Evolutionary conservation across 2,888 invertebrate genomes (phyloP).

Genomic region (Myopa tessellatipennis): DNA sequence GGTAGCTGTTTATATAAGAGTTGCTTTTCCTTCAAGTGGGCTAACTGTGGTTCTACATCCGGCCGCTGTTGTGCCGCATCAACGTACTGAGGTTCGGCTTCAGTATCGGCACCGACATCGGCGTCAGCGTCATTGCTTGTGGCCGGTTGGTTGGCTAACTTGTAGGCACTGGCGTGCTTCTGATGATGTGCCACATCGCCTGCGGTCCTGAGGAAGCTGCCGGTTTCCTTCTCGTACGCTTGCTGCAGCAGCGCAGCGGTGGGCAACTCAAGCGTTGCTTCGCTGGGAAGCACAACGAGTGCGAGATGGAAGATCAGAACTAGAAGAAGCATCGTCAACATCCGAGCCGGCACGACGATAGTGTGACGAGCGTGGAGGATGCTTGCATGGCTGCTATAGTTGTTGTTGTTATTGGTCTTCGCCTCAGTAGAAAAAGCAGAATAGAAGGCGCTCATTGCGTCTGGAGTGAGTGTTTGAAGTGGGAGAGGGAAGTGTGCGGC

Average conservation of each 20-base stretch:
- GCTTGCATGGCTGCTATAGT: background rate
- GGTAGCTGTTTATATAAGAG: constrained; percentile 18
- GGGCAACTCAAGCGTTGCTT: constrained; percentile 45
- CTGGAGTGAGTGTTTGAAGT: background rate
- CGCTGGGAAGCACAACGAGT: constrained; percentile 24
- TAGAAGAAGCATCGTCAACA: background rate
- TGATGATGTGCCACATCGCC: constrained; percentile 20
- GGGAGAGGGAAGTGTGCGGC: no score
- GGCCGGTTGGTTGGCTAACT: background rate
- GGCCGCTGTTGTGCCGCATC: background rate
- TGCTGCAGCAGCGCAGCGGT: constrained; percentile 23
- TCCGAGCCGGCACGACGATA: background rate
- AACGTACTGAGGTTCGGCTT: background rate
- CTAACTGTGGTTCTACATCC: background rate
- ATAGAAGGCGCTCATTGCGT: background rate
- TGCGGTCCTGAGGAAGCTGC: constrained; percentile 46
- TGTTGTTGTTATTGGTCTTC: background rate
- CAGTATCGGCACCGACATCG: background rate
- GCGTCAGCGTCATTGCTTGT: background rate
- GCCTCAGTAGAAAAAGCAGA: background rate
- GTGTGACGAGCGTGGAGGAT: no score
- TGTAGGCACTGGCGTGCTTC: constrained; percentile 22
- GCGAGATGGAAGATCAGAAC: background rate
- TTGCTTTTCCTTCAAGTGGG: constrained; percentile 21
- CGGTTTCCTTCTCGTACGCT: constrained; percentile 51